Evolutionary conservation across 2,797 vertebrate genomes (phyloP).

Genomic region (Microtus californicus): DNA sequence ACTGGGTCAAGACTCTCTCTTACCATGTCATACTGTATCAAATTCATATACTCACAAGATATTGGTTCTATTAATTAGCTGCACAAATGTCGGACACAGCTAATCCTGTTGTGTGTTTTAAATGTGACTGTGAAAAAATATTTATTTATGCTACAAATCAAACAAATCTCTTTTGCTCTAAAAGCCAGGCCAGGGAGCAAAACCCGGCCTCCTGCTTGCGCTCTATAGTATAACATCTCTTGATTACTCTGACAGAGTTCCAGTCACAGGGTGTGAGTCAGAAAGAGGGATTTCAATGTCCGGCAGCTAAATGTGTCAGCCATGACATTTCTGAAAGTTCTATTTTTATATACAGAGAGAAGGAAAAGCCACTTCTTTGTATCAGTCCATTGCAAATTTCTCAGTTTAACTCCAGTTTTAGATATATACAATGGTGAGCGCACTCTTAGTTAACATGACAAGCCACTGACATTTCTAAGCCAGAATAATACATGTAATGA

Average conservation of each 20-base stretch:
- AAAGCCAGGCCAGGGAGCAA: slow-evolving; percentile 76
- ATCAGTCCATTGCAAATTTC: slow-evolving; percentile 82
- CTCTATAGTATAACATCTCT: slow-evolving; percentile 86
- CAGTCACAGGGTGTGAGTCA: slow-evolving; percentile 89
- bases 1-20: slow-evolving; percentile 30
- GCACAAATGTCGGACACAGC: background rate
- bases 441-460: slow-evolving; percentile 86
- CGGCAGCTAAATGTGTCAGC: slow-evolving; percentile 85
- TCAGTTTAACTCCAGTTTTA: slow-evolving; percentile 86
- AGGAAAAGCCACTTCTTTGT: slow-evolving; percentile 81
- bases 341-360: slow-evolving; percentile 84
- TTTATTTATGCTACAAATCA: slow-evolving; percentile 53
- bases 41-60: background rate
- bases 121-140: slow-evolving; percentile 54
- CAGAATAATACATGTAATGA: slow-evolving; percentile 82
- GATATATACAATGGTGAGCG: slow-evolving; percentile 76
- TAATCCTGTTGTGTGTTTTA: slow-evolving; percentile 38
- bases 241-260: slow-evolving; percentile 90
- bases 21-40: background rate
- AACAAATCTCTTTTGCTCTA: slow-evolving; percentile 72
- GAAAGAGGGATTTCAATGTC: slow-evolving; percentile 88
- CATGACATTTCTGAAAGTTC: slow-evolving; percentile 87
- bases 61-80: slow-evolving; percentile 46
- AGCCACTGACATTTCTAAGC: slow-evolving; percentile 84
- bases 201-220: slow-evolving; percentile 67